Conservation (phyloP, 2,113 vertebrate genomes). For the Dolichallabes microphthalmus region DNA sequence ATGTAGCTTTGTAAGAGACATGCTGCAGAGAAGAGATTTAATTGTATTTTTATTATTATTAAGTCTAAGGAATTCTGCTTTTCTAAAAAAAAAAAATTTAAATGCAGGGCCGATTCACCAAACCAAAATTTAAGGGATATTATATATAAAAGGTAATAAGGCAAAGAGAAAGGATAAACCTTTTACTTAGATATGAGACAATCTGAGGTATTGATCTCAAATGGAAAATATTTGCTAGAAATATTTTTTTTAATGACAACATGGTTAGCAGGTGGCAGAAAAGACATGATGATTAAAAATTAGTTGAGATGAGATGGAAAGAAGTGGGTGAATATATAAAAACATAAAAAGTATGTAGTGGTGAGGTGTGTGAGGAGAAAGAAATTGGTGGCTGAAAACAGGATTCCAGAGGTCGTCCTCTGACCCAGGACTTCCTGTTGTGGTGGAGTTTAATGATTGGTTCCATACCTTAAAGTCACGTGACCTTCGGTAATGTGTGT, state of each 20-base stretch:
- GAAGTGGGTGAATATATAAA: constrained; percentile 28
- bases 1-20: background rate
- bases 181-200: background rate
- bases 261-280: constrained; percentile 55
- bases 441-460: constrained; percentile 63
- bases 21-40: background rate
- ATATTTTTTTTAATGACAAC: background rate
- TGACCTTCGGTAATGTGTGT: constrained; percentile 29
- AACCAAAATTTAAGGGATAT: background rate
- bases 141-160: background rate
- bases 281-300: constrained; percentile 19
- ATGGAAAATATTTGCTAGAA: background rate
- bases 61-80: background rate
- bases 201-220: background rate
- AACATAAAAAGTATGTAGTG: constrained; percentile 53
- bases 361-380: constrained; percentile 44
- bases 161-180: background rate
- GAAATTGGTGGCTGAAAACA: constrained; percentile 69
- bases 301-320: constrained; percentile 36
- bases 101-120: background rate
- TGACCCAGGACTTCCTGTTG: constrained; percentile 74
- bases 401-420: constrained; percentile 67
- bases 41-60: background rate
- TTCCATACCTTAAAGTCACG: constrained; percentile 59
- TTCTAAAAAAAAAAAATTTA: background rate